Conservation (phyloP, 2,113 vertebrate species). For the Astur gentilis region DNA sequence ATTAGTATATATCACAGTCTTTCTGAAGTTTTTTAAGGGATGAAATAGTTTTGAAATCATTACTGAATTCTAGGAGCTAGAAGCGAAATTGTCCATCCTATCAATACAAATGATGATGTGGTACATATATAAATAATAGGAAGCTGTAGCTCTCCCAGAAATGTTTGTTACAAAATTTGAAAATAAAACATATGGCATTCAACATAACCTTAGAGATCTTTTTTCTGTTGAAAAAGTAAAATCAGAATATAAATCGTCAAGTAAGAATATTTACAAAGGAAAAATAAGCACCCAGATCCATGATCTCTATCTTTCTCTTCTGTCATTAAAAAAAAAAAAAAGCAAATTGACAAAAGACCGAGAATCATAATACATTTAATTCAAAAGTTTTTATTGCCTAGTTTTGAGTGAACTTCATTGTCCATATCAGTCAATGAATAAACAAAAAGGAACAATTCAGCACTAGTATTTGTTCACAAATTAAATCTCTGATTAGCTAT, state of each 20-base stretch:
- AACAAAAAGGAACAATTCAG: neutral
- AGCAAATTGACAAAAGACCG: neutral
- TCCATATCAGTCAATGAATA: neutral
- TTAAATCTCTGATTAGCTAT: neutral
- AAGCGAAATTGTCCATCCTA: neutral
- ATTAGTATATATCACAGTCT: neutral
- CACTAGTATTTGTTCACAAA: neutral
- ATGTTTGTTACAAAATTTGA: neutral
- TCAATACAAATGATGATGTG: slow-evolving; percentile 6
- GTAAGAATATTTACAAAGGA: neutral
- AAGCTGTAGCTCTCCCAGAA: neutral
- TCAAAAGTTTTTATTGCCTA: neutral
- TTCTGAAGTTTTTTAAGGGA: neutral
- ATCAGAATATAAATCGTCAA: neutral
- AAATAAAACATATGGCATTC: neutral
- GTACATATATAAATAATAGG: neutral
- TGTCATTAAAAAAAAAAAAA: neutral
- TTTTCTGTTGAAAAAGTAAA: neutral
- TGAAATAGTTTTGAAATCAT: neutral
- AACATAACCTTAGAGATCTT: neutral
- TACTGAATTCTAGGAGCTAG: neutral
- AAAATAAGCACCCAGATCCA: neutral
- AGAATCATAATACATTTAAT: neutral
- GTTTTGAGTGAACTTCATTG: neutral
- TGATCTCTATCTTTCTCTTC: neutral